A percentile compares a stretch with the other conserved stretches of the same genome.
Conservation (phyloP, 2,888 invertebrate genomes). For the Papilio demoleus region DNA sequence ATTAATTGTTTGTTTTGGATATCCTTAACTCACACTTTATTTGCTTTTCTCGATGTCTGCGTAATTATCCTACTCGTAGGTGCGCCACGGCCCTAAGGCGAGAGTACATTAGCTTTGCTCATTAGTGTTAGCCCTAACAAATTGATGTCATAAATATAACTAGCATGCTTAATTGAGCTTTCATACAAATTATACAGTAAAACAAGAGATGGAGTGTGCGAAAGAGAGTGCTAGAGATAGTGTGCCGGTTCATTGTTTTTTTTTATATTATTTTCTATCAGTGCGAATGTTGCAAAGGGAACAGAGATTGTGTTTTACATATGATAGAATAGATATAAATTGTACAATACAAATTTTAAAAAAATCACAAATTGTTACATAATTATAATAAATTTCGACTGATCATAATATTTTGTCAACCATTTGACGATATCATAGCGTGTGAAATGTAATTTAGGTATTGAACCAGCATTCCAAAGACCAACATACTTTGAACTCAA, state of each 20-base stretch:
- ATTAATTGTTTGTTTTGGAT: constrained; percentile 61
- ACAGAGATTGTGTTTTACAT: constrained; percentile 39
- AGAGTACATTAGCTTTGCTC: constrained; percentile 59
- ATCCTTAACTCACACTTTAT: constrained; percentile 71
- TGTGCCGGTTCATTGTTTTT: constrained; percentile 30
- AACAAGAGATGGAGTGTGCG: constrained; percentile 25
- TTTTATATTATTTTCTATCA: constrained; percentile 26
- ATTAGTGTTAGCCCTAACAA: constrained; percentile 65
- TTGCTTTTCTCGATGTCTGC: constrained; percentile 68
- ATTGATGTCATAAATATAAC: constrained; percentile 51
- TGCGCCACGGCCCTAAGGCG: constrained; percentile 47
- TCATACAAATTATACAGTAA: constrained; percentile 44
- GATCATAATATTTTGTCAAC: constrained; percentile 34
- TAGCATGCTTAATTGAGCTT: constrained; percentile 68
- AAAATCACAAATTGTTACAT: constrained; percentile 49
- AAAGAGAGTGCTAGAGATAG: constrained; percentile 27
- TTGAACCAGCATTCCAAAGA: constrained; percentile 80
- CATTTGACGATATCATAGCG: constrained; percentile 58
- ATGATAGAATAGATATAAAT: constrained; percentile 37
- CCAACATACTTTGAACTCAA: constrained; percentile 79
- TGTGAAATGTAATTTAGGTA: constrained; percentile 68
- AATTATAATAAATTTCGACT: constrained; percentile 48
- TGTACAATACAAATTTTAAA: constrained; percentile 42
- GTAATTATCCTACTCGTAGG: constrained; percentile 54
- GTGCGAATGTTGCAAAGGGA: constrained; percentile 29